These are phyloP conservation scores for Caenorhabditis uteleia DNA, from an alignment of 2,888 invertebrate species.

Conservation along the genomic window DNA sequence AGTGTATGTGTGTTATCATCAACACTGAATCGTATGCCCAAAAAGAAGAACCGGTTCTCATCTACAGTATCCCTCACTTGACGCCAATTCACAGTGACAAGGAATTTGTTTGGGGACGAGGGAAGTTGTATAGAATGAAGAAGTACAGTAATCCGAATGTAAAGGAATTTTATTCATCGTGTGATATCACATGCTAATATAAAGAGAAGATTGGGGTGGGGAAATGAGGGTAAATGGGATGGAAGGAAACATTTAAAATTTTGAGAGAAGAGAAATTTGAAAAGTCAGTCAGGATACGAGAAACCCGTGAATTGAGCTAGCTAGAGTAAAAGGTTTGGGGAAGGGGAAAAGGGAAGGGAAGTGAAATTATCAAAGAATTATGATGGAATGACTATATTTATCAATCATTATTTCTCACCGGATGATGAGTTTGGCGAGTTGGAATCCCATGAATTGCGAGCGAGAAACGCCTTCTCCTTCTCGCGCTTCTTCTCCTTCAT, in stretches of 20 bases:
- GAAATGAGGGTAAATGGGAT: not conserved
- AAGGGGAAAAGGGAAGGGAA: not conserved
- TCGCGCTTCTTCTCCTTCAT: constrained; percentile 98
- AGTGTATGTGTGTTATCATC: too few species aligned
- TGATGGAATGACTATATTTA: not conserved
- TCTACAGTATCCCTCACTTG: too few species aligned
- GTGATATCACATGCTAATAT: too few species aligned
- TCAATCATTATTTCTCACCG: constrained; percentile 14
- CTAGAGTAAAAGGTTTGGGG: constrained; percentile 1
- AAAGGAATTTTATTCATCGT: too few species aligned
- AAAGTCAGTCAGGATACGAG: too few species aligned
- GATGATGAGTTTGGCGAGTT: constrained; percentile 44
- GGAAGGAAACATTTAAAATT: not conserved
- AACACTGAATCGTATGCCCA: too few species aligned
- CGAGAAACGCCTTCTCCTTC: constrained; percentile 77
- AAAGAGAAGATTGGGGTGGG: constrained; percentile 1
- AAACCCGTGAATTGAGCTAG: constrained; percentile 9
- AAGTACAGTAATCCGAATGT: too few species aligned
- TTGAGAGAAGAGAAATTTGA: not conserved
- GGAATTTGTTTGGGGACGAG: too few species aligned
- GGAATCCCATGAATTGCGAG: constrained; percentile 45
- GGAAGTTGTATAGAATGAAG: too few species aligned
- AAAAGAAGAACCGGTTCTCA: too few species aligned
- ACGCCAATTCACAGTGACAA: too few species aligned
- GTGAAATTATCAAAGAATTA: not conserved